Evolutionary conservation across 2,113 vertebrate species (phyloP).

Genomic region (Balaeniceps rex): DNA sequence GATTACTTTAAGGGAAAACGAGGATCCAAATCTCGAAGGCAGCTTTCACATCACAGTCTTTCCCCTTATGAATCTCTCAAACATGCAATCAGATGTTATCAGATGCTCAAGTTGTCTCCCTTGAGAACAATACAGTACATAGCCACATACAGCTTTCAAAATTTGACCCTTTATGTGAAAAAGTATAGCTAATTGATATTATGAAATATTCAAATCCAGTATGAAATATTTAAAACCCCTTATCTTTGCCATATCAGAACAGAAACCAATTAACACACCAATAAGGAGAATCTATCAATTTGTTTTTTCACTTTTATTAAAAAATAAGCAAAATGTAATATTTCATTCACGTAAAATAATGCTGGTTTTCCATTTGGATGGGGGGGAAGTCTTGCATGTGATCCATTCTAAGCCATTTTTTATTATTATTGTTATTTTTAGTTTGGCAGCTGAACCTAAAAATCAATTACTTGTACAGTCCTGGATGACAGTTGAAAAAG

Average conservation of each 20-base stretch:
- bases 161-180: neutral
- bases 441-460: constrained; percentile 33
- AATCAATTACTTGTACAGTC: constrained; percentile 48
- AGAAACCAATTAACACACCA: neutral
- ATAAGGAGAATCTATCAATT: neutral
- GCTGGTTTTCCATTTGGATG: neutral
- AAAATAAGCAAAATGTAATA: neutral
- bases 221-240: neutral
- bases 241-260: neutral
- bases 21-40: neutral
- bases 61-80: neutral
- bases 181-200: neutral
- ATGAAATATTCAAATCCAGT: neutral
- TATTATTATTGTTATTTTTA: constrained; percentile 42
- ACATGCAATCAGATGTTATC: neutral
- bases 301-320: neutral
- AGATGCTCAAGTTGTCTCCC: neutral
- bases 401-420: neutral
- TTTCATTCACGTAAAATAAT: neutral
- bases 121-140: neutral
- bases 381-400: neutral
- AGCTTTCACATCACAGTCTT: neutral
- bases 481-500: constrained; percentile 31
- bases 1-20: neutral
- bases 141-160: neutral